These are phyloP conservation scores for Hylaeus volcanicus DNA, from an alignment of 1,140 invertebrate genomes.

Conservation along the genomic window DNA sequence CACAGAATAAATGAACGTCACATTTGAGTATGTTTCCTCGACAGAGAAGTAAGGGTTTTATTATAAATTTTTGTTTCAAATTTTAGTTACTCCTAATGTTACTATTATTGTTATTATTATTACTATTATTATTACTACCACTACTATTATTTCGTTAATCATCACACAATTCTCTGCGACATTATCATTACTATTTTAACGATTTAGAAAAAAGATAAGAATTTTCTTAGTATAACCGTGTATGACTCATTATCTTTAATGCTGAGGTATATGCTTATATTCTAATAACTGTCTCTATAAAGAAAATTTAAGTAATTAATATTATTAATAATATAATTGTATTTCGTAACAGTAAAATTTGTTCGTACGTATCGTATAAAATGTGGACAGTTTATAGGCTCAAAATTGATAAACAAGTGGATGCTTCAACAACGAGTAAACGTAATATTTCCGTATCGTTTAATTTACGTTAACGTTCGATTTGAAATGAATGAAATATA, in stretches of 20 bases:
- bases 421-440: constrained; percentile 31
- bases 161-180: no score
- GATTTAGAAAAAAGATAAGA: neutral
- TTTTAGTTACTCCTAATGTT: neutral
- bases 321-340: no score
- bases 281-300: neutral
- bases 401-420: no score
- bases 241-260: neutral
- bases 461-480: neutral
- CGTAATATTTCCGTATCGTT: neutral
- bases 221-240: neutral
- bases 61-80: no score
- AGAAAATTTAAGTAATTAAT: no score
- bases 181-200: neutral
- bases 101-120: constrained; percentile 1
- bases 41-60: no score
- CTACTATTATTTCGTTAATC: neutral
- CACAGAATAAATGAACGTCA: no score
- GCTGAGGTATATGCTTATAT: neutral
- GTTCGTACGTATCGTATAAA: no score
- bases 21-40: no score
- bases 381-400: no score
- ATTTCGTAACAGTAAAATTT: no score
- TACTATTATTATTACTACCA: neutral
- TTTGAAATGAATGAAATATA: neutral